Conservation (phyloP, 1,140 invertebrate genomes). For the Anoplolepis gracilipes region DNA sequence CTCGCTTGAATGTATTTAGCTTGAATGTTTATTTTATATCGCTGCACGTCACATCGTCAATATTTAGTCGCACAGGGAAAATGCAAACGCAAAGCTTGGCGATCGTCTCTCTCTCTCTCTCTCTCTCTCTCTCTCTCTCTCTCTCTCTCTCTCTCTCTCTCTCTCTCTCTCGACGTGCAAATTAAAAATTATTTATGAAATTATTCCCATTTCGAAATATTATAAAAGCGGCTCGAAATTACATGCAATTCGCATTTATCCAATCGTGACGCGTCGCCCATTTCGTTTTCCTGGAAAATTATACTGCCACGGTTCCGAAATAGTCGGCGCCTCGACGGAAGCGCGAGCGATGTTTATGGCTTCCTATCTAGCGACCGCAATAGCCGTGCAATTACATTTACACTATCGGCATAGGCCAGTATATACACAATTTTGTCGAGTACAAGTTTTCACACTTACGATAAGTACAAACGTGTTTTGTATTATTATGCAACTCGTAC, state of each 20-base stretch:
- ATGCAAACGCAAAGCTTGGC: neutral
- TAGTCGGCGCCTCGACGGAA: constrained; percentile 58
- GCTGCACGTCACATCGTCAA: constrained; percentile 9
- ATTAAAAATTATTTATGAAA: constrained; percentile 59
- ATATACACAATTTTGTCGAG: constrained; percentile 7
- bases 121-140: no score
- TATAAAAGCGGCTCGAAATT: constrained; percentile 33
- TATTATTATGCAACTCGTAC: neutral
- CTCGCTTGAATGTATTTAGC: neutral
- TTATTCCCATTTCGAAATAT: constrained; percentile 27
- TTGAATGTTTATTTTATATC: constrained; percentile 48
- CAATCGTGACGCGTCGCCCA: constrained; percentile 23
- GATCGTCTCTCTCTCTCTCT: no score
- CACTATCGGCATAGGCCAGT: constrained; percentile 36
- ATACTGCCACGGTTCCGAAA: constrained; percentile 34
- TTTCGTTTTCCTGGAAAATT: constrained; percentile 51
- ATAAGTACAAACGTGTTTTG: neutral
- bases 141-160: no score
- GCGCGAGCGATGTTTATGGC: constrained; percentile 69
- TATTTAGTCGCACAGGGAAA: constrained; percentile 22
- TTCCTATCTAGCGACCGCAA: constrained; percentile 65
- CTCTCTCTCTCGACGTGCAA: no score
- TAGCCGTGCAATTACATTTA: constrained; percentile 52
- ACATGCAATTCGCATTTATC: constrained; percentile 15
- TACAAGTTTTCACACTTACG: neutral